These are phyloP conservation scores for Rhyacophila brunnea DNA, from an alignment of 1,140 invertebrate genomes.

Conservation along the genomic window DNA sequence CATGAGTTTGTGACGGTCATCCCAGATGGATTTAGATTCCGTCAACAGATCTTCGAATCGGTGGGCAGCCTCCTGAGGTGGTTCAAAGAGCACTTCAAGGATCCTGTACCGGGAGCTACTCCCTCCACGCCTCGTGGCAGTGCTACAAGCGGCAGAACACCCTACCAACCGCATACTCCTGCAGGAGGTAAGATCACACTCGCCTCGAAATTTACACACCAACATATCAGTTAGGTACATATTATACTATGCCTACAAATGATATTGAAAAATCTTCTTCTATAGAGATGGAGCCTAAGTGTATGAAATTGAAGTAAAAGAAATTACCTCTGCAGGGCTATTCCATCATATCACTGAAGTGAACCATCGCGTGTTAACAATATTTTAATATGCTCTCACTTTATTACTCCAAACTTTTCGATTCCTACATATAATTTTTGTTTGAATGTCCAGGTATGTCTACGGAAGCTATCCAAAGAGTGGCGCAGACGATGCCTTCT, in stretches of 20 bases:
- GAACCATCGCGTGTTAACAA: too few species aligned
- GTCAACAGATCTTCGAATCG: constrained; percentile 84
- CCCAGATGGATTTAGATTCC: constrained; percentile 90
- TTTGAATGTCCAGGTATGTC: constrained; percentile 33
- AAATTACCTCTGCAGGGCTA: too few species aligned
- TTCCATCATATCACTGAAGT: too few species aligned
- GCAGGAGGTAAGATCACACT: constrained; percentile 40
- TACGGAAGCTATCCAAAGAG: constrained; percentile 71
- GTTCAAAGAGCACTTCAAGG: constrained; percentile 98
- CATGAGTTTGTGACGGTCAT: constrained; percentile 92
- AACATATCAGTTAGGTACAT: too few species aligned
- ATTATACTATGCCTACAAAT: too few species aligned
- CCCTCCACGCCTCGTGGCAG: constrained; percentile 66
- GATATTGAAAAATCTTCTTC: too few species aligned
- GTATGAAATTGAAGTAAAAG: too few species aligned
- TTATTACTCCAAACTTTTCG: too few species aligned
- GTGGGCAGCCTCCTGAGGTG: constrained; percentile 84
- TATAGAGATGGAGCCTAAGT: too few species aligned
- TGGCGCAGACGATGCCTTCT: constrained; percentile 69
- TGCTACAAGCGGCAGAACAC: constrained; percentile 62
- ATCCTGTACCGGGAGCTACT: constrained; percentile 77
- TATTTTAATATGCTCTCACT: too few species aligned
- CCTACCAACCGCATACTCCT: constrained; percentile 67
- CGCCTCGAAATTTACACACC: too few species aligned
- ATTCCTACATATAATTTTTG: too few species aligned